phyloP scores from a whole-genome alignment of 2,888 invertebrate genomes.

The Melanargia galathea region DNA sequence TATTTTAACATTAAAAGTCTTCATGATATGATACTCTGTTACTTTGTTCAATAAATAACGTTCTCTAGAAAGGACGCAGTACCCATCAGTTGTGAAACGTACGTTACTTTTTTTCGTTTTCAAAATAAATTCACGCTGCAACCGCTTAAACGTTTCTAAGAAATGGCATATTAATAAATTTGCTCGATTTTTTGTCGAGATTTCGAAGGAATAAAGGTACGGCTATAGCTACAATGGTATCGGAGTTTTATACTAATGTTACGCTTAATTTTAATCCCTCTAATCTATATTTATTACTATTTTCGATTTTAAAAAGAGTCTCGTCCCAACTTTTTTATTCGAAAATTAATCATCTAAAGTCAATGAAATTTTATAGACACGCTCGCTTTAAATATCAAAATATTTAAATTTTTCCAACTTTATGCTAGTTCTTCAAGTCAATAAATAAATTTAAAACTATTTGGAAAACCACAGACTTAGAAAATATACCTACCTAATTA shows the following conservation, averaged over 20 bases:
- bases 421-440: too few species aligned
- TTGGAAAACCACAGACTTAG: too few species aligned
- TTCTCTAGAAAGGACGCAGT: background rate
- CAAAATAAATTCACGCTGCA: constrained; percentile 45
- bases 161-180: constrained; percentile 39
- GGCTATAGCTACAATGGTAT: constrained; percentile 9
- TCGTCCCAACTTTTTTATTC: background rate
- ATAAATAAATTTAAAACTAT: too few species aligned
- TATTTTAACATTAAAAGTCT: background rate
- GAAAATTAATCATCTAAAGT: too few species aligned
- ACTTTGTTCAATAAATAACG: background rate
- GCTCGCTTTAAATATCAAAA: too few species aligned
- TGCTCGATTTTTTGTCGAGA: constrained; percentile 30
- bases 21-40: background rate
- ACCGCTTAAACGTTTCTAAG: constrained; percentile 45
- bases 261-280: background rate
- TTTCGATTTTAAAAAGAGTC: background rate
- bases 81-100: constrained; percentile 5
- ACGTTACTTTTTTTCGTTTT: constrained; percentile 19
- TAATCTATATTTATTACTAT: constrained; percentile 20
- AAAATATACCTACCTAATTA: too few species aligned
- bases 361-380: too few species aligned
- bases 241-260: constrained; percentile 23
- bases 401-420: too few species aligned
- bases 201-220: constrained; percentile 24